Percentiles rank a stretch among this genome's conserved stretches.
These are phyloP conservation scores for Mus spretus DNA, from an alignment of 2,797 vertebrate genomes.

Conservation along the genomic window DNA sequence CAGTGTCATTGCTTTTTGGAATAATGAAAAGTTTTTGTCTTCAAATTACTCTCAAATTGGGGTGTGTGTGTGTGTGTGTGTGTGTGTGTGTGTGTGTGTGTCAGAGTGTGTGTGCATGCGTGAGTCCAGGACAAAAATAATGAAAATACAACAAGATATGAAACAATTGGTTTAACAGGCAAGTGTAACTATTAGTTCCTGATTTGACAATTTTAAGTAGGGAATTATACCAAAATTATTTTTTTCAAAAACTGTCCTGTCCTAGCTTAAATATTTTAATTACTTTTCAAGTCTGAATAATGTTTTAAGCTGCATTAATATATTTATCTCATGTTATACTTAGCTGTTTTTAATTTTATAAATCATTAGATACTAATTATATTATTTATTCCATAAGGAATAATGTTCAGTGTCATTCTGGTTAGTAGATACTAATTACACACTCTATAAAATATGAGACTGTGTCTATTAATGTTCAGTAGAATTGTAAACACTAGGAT, in stretches of 20 bases:
- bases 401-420: background rate
- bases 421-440: constrained; percentile 40
- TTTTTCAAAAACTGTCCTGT: constrained; percentile 27
- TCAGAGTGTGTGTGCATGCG: background rate
- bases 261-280: constrained; percentile 53
- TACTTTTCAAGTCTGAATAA: background rate
- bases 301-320: constrained; percentile 40
- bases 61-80: background rate
- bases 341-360: constrained; percentile 59
- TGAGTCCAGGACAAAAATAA: constrained; percentile 16
- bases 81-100: background rate
- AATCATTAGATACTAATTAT: constrained; percentile 51
- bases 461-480: background rate
- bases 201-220: constrained; percentile 53
- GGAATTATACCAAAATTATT: constrained; percentile 49
- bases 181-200: constrained; percentile 19
- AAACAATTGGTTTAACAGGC: background rate
- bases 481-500: constrained; percentile 22
- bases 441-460: constrained; percentile 24
- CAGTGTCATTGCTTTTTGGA: constrained; percentile 48
- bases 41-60: constrained; percentile 39
- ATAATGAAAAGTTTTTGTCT: constrained; percentile 51
- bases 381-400: constrained; percentile 46
- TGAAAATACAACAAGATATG: constrained; percentile 56
- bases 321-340: constrained; percentile 59